phyloP scores from a whole-genome alignment of 2,797 vertebrate species.

The Intellagama lesueurii region DNA sequence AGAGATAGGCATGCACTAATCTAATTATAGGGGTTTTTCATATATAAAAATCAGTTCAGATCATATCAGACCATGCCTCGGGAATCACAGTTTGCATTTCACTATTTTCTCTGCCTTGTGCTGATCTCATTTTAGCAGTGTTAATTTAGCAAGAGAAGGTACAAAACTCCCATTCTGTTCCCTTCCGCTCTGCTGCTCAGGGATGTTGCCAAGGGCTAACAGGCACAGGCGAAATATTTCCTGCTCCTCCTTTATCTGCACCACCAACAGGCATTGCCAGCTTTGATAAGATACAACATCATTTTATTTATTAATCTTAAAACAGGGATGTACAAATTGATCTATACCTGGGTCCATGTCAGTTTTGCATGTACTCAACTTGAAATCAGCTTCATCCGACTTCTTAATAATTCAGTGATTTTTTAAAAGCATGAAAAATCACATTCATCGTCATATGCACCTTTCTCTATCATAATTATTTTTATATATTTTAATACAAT shows the following conservation, averaged over 20 bases:
- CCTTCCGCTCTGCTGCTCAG: constrained; percentile 18
- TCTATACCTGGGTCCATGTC: neutral
- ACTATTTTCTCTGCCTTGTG: neutral
- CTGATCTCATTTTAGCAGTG: constrained; percentile 5
- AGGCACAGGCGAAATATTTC: neutral
- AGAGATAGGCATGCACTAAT: constrained; percentile 30
- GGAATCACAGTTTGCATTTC: neutral
- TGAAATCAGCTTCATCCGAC: neutral
- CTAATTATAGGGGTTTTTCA: constrained; percentile 33
- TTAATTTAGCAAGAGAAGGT: constrained; percentile 45
- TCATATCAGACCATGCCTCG: neutral
- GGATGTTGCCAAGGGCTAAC: constrained; percentile 16
- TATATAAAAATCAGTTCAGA: constrained; percentile 30
- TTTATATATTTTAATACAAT: neutral
- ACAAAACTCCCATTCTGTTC: constrained; percentile 38
- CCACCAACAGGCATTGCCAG: neutral
- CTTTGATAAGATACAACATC: neutral
- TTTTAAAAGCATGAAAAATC: neutral
- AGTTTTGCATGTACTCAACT: neutral
- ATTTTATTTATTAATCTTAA: neutral
- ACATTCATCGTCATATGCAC: neutral
- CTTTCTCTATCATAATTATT: neutral
- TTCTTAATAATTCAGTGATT: neutral
- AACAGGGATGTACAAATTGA: neutral
- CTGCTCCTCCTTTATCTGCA: neutral